A percentile compares a stretch with the other conserved stretches of the same genome.
These are phyloP conservation scores for Eudyptes chrysolophus DNA, from an alignment of 2,113 vertebrate species.

Conservation along the genomic window DNA sequence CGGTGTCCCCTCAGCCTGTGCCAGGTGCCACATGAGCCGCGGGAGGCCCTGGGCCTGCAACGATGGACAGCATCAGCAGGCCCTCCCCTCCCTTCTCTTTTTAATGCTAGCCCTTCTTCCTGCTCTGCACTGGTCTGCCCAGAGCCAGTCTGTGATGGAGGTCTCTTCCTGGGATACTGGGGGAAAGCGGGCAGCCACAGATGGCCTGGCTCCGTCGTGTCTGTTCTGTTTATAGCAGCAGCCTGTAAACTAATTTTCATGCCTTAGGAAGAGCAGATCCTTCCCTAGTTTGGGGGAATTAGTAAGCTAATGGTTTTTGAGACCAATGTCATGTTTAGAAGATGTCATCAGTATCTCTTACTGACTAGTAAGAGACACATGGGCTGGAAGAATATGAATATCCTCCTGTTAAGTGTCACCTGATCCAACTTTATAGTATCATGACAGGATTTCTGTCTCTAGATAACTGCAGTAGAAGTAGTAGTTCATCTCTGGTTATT, in stretches of 20 bases:
- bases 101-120: not conserved
- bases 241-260: not conserved
- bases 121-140: not conserved
- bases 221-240: not conserved
- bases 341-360: not conserved
- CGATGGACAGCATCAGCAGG: too few relatives aligned
- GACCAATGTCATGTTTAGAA: not conserved
- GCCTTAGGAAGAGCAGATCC: not conserved
- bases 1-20: not conserved
- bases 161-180: not conserved
- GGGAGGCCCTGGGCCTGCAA: not conserved
- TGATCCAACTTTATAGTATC: not conserved
- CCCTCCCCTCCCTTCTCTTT: not conserved
- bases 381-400: not conserved
- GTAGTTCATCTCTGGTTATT: not conserved
- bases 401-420: accelerated
- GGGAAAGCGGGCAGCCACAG: not conserved
- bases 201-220: not conserved
- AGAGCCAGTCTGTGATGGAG: not conserved
- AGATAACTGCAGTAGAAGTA: not conserved
- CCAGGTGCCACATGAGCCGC: too few relatives aligned
- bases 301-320: not conserved
- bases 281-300: not conserved
- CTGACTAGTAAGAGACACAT: not conserved
- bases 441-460: not conserved